Base-by-base conservation (phyloP, 2,113 vertebrate species). In the Chrysochloris asiatica region DNA sequence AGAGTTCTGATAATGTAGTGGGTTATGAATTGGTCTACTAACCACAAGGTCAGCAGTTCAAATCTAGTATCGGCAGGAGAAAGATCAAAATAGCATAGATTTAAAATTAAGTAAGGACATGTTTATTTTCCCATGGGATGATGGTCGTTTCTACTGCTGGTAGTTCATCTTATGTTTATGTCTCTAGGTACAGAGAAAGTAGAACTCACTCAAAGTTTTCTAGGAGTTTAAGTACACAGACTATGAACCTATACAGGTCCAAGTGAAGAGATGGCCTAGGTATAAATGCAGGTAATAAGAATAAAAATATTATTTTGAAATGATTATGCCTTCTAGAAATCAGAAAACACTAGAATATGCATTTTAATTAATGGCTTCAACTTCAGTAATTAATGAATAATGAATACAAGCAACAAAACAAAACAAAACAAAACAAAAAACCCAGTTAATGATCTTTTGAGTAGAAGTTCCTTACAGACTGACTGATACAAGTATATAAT, bases 101-200 rank as follows among this genome's bases (percentile, higher is more conserved):
- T 89, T 28, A 83, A 81, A 86, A 89, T 65, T 88, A 83, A 86
- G 36, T 54, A 82, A 89, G 72, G 83, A 59, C 50, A 85, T 41
- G 80, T 93, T 87, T 41, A 41, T 67, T 43, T 91, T 36, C 38
- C n/a, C 1, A 4, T n/a, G n/a, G n/a, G 69, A 54, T 79, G 56
- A 71, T 19, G 24, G 33, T 28, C 9, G 22, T 59, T 8, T 19
- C 56, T 89, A 61, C 26, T 28, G n/a, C n/a, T n/a, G n/a, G n/a
- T n/a, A n/a, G n/a, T 59, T 61, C 26, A 26, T 61, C 10, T 61
- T 26, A 59, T 59, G 56, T 59, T 59, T 24, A 30, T 61, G 59
- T 30, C 59, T 61, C 26, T 43, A 75, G 22, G 22, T 47, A 85
- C 17, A 61, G 36, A 82, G 50, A 93, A 56, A 84, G 26, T 59